Evolutionary conservation across 2,797 vertebrate species (phyloP).

Genomic region (Sciurus carolinensis): DNA sequence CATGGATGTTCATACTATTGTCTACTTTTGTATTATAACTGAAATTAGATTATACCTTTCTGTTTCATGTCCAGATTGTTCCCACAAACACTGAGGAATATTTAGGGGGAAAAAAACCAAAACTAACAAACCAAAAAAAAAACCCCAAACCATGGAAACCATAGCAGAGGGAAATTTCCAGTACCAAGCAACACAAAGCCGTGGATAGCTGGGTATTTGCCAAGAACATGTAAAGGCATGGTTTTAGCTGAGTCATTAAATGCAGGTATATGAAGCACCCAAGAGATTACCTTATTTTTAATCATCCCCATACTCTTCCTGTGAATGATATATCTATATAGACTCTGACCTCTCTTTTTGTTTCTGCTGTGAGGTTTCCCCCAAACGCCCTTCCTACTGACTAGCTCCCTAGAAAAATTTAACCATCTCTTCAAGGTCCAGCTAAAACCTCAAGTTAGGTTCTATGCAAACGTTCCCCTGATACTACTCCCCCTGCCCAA

Average conservation of each 20-base stretch:
- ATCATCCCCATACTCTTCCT: not conserved
- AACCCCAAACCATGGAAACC: not conserved
- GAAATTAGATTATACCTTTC: not conserved
- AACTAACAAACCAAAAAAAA: too few relatives aligned
- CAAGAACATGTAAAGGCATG: not conserved
- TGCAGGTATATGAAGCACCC: not conserved
- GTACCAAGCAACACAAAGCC: not conserved
- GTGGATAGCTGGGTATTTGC: not conserved
- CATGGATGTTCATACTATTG: not conserved
- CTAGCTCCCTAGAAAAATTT: not conserved
- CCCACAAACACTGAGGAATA: not conserved
- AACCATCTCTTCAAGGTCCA: not conserved
- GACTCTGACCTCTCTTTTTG: not conserved
- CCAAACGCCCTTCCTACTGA: slow-evolving; percentile 48
- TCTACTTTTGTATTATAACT: not conserved
- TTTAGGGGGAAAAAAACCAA: not conserved
- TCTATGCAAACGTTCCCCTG: not conserved
- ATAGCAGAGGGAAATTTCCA: not conserved
- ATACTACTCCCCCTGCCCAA: too few relatives aligned
- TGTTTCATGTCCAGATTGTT: not conserved
- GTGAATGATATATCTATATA: not conserved
- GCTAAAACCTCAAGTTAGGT: not conserved
- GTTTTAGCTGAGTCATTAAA: not conserved
- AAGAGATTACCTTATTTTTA: not conserved
- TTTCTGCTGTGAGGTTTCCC: slow-evolving; percentile 17